These are phyloP conservation scores for Hirtodrosophila duncani DNA, from an alignment of 2,888 invertebrate genomes.

Conservation along the genomic window DNA sequence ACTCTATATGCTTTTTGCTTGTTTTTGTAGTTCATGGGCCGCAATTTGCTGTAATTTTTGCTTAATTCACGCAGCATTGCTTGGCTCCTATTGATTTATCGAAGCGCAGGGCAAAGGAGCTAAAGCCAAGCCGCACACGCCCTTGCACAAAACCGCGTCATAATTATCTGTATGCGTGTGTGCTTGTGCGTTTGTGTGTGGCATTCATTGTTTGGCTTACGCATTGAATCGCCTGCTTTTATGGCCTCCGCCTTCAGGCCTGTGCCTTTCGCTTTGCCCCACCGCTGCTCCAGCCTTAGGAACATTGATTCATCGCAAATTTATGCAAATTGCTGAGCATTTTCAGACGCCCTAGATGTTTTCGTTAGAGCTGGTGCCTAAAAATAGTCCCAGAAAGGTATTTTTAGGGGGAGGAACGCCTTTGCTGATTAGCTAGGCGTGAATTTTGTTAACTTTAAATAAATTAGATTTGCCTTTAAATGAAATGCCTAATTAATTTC, in stretches of 20 bases:
- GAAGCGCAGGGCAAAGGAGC: conserved; percentile 20
- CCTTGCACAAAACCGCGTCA: conserved; percentile 10
- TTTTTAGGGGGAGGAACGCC: conserved; percentile 1
- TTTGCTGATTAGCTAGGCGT: conserved; percentile 25
- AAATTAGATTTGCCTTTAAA: conserved; percentile 46
- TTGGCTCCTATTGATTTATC: conserved; percentile 57
- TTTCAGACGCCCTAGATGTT: conserved; percentile 26
- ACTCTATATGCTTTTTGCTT: conserved; percentile 4
- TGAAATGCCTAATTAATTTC: conserved; percentile 52
- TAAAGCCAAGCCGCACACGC: conserved; percentile 12
- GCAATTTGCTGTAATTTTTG: conserved; percentile 14
- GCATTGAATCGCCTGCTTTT: conserved; percentile 24
- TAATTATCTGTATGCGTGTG: conserved; percentile 17
- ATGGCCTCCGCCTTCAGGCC: conserved; percentile 8
- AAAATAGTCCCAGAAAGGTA: conserved; percentile 36
- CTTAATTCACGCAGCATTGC: conserved; percentile 22
- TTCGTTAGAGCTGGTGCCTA: conserved; percentile 17
- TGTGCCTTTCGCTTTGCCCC: conserved; percentile 6
- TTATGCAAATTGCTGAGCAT: conserved; percentile 63
- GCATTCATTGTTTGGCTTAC: conserved; percentile 33
- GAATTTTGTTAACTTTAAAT: conserved; percentile 33
- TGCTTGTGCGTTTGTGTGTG: conserved; percentile 9
- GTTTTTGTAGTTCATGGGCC: conserved; percentile 25
- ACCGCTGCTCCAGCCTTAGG: not conserved
- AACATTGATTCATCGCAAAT: conserved; percentile 56